Conservation (phyloP, 1,140 invertebrate genomes). For the Listronotus oregonensis region DNA sequence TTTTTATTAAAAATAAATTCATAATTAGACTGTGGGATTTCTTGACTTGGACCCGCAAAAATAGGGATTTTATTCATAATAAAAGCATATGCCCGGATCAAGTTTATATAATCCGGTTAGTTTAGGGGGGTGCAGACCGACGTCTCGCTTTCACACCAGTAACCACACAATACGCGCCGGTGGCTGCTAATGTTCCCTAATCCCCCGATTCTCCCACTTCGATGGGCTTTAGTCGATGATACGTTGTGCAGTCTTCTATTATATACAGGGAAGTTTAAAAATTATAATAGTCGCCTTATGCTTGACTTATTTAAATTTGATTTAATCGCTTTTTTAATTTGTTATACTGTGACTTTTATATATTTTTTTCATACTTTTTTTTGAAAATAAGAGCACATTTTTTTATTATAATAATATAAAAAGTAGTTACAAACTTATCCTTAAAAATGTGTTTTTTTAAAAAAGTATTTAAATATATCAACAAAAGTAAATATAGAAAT, state of each 20-base stretch:
- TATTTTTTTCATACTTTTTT: no score
- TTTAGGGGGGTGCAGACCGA: conserved; percentile 12
- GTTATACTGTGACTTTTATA: no score
- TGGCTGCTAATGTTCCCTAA: conserved; percentile 36
- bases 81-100: conserved; percentile 36
- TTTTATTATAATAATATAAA: no score
- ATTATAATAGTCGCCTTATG: background rate
- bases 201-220: conserved; percentile 31
- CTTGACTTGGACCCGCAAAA: conserved; percentile 14
- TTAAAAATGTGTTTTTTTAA: no score
- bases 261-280: no score
- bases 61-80: conserved; percentile 23
- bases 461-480: no score
- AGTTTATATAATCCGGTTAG: conserved; percentile 35
- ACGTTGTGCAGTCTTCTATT: conserved; percentile 13
- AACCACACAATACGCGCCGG: conserved; percentile 35
- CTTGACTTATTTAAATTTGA: no score
- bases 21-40: background rate
- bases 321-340: no score
- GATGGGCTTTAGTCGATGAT: conserved; percentile 23
- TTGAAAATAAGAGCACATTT: no score
- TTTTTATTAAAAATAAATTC: no score
- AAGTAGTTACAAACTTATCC: no score
- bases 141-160: conserved; percentile 34
- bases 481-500: no score